Percentiles rank a stretch among this genome's conserved stretches.
These are phyloP conservation scores for Xenopus tropicalis DNA, from an alignment of 2,113 vertebrate genomes.

Conservation along the genomic window DNA sequence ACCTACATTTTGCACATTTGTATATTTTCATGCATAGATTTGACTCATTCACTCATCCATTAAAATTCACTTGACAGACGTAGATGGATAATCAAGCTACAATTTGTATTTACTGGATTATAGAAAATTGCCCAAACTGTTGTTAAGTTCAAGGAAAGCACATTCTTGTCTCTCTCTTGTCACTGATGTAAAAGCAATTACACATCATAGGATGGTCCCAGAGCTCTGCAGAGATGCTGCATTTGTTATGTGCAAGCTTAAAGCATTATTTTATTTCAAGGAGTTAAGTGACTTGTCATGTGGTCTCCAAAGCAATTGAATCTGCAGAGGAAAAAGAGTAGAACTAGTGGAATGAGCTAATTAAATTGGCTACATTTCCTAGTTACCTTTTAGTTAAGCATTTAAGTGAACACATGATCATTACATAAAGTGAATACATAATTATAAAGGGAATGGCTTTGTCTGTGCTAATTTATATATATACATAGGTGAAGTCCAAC, in stretches of 20 bases:
- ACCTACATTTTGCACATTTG: constrained; percentile 77
- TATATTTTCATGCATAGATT: constrained; percentile 69
- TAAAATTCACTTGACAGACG: constrained; percentile 76
- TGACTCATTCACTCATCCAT: constrained; percentile 79
- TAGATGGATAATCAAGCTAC: constrained; percentile 75
- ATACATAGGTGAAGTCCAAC: too few species aligned
- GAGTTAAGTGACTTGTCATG: constrained; percentile 42
- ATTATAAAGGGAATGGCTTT: too few species aligned
- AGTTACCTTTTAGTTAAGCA: constrained; percentile 4
- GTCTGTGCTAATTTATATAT: too few species aligned
- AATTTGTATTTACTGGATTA: constrained; percentile 80
- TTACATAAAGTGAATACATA: background rate
- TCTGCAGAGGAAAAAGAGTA: constrained; percentile 19
- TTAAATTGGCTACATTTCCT: constrained; percentile 37
- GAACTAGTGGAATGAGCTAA: constrained; percentile 35
- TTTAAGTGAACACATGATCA: constrained; percentile 4
- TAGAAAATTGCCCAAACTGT: constrained; percentile 73
- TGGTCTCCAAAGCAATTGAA: constrained; percentile 31
- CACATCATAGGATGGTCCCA: constrained; percentile 57
- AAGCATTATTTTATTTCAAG: constrained; percentile 47
- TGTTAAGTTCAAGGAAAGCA: constrained; percentile 67
- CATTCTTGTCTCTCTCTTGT: constrained; percentile 62
- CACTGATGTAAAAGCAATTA: constrained; percentile 65
- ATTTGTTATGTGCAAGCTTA: constrained; percentile 42
- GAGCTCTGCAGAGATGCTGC: constrained; percentile 54